Percentiles rank a stretch among this genome's conserved stretches.
Evolutionary conservation across 2,113 vertebrate species (phyloP).

Genomic region (Tragulus kanchil): DNA sequence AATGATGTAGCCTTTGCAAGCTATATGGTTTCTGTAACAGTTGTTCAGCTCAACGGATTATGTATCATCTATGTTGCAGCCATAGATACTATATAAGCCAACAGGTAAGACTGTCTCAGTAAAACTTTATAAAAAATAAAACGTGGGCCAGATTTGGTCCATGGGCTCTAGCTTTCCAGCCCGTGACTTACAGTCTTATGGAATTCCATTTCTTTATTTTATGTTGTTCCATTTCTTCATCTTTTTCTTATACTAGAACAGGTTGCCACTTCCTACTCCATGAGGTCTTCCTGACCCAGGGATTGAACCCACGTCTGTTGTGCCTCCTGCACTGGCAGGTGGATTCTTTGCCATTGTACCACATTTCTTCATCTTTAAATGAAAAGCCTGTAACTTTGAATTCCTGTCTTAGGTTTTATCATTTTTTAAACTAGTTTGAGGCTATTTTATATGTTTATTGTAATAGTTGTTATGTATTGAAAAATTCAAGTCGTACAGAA

Average conservation of each 20-base stretch:
- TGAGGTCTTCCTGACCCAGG: not conserved
- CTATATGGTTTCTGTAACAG: not conserved
- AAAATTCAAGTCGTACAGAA: not conserved
- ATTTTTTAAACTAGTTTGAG: not conserved
- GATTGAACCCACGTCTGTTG: not conserved
- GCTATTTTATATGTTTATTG: not conserved
- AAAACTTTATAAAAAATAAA: not conserved
- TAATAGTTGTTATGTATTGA: not conserved
- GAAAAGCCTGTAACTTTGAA: not conserved
- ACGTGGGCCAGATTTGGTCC: not conserved
- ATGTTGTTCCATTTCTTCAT: not conserved
- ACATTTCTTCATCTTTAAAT: not conserved
- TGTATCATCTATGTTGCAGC: not conserved
- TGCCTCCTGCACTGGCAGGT: not conserved
- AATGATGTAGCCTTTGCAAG: not conserved
- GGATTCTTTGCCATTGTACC: not conserved
- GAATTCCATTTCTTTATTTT: slow-evolving; percentile 36
- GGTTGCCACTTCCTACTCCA: not conserved
- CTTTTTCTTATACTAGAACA: not conserved
- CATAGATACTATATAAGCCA: not conserved
- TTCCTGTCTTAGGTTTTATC: not conserved
- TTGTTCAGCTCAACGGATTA: not conserved
- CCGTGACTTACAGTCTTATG: not conserved
- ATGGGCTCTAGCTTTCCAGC: not conserved
- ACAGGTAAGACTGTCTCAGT: not conserved